Conservation (phyloP, 2,113 vertebrate species). For the Rynchops niger region DNA sequence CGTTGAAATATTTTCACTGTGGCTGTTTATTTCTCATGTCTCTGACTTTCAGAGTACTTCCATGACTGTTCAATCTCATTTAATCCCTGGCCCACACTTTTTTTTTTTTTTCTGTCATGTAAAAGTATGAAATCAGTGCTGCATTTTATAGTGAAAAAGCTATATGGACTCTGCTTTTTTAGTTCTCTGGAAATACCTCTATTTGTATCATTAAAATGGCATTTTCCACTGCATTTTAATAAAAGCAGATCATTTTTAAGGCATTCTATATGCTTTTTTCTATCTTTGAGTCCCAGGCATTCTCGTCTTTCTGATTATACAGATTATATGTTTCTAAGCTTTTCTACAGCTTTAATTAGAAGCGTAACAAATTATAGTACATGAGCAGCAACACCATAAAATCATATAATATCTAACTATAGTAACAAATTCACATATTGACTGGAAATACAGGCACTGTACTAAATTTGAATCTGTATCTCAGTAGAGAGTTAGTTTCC, state of each 20-base stretch:
- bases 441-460: background rate
- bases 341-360: background rate
- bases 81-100: background rate
- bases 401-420: background rate
- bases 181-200: background rate
- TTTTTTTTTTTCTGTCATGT: background rate
- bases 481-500: background rate
- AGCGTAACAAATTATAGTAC: background rate
- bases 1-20: background rate
- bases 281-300: background rate
- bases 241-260: background rate
- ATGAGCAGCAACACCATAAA: background rate
- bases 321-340: background rate
- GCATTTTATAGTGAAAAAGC: background rate
- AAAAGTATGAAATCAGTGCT: background rate
- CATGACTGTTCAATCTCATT: background rate
- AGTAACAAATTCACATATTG: background rate
- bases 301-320: background rate
- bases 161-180: background rate
- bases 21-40: background rate
- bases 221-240: background rate
- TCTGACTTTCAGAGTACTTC: background rate
- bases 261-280: background rate
- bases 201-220: background rate
- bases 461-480: background rate